A percentile compares a stretch with the other conserved stretches of the same genome.
Conservation (phyloP, 1,140 invertebrate genomes). For the Mactra quadrangularis region DNA sequence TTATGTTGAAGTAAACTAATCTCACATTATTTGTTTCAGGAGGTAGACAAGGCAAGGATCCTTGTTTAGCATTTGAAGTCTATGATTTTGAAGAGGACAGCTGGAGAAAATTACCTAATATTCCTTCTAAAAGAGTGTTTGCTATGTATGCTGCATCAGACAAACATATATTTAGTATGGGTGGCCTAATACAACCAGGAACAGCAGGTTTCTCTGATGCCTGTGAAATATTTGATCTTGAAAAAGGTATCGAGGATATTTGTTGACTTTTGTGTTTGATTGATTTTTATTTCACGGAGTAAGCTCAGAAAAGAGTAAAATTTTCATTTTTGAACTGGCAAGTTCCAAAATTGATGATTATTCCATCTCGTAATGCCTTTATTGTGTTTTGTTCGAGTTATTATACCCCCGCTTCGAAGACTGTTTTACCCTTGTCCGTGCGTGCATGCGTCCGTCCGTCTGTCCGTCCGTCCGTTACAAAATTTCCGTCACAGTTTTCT, state of each 20-base stretch:
- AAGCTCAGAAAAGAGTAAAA: not conserved
- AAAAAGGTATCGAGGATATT: too few species aligned
- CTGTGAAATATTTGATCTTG: constrained; percentile 79
- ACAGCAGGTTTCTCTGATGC: constrained; percentile 79
- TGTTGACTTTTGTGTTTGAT: not conserved
- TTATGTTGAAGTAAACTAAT: too few species aligned
- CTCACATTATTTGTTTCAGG: constrained; percentile 72
- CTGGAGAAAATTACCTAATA: constrained; percentile 76
- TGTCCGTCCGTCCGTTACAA: too few species aligned
- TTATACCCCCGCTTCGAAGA: too few species aligned
- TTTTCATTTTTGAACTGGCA: not conserved
- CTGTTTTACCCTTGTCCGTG: too few species aligned
- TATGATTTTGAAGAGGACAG: constrained; percentile 79
- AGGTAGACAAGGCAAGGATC: constrained; percentile 81
- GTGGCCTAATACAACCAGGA: constrained; percentile 79
- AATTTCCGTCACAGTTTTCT: too few species aligned
- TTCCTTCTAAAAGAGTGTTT: constrained; percentile 82
- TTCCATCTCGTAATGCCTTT: not conserved
- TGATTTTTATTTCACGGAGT: too few species aligned
- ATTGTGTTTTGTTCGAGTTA: too few species aligned
- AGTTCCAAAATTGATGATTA: not conserved
- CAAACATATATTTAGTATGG: constrained; percentile 80
- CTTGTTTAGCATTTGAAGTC: constrained; percentile 78
- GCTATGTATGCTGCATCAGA: constrained; percentile 76
- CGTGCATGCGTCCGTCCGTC: too few species aligned